phyloP scores from a whole-genome alignment of 1,140 invertebrate species.

The Frieseomelitta varia region DNA sequence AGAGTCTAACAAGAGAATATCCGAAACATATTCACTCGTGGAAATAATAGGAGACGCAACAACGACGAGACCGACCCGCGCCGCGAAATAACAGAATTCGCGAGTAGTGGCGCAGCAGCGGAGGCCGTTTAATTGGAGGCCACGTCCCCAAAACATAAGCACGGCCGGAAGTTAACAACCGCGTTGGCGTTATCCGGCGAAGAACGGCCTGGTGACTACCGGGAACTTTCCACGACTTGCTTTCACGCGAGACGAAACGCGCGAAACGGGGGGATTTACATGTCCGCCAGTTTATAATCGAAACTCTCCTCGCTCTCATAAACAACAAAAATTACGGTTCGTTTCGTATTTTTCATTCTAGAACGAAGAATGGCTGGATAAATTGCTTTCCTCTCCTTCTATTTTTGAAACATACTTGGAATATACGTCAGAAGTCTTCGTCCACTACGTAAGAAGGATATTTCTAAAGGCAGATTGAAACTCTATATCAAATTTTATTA shows the following conservation, averaged over 20 bases:
- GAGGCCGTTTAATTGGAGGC: slow-evolving; percentile 1
- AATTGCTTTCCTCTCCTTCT: too few species aligned
- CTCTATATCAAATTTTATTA: too few species aligned
- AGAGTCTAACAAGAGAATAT: neutral
- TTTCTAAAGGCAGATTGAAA: neutral
- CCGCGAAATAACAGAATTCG: neutral
- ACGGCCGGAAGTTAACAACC: slow-evolving; percentile 12
- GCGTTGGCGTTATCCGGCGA: slow-evolving; percentile 12
- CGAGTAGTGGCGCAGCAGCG: neutral
- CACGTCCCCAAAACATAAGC: slow-evolving; percentile 11
- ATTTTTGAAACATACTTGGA: too few species aligned
- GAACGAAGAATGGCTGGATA: neutral
- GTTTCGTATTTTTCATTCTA: neutral
- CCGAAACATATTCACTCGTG: neutral
- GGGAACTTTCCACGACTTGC: slow-evolving; percentile 33
- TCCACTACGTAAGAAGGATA: neutral
- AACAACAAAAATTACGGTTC: neutral
- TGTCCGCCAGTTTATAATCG: neutral
- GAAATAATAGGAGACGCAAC: neutral
- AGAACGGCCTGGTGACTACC: neutral
- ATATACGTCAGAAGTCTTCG: neutral
- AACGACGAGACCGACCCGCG: neutral
- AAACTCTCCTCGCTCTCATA: neutral
- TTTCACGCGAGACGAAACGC: slow-evolving; percentile 1
- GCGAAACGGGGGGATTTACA: slow-evolving; percentile 23